These are phyloP conservation scores for Drosophila emarginata DNA, from an alignment of 2,888 invertebrate species.

Conservation along the genomic window DNA sequence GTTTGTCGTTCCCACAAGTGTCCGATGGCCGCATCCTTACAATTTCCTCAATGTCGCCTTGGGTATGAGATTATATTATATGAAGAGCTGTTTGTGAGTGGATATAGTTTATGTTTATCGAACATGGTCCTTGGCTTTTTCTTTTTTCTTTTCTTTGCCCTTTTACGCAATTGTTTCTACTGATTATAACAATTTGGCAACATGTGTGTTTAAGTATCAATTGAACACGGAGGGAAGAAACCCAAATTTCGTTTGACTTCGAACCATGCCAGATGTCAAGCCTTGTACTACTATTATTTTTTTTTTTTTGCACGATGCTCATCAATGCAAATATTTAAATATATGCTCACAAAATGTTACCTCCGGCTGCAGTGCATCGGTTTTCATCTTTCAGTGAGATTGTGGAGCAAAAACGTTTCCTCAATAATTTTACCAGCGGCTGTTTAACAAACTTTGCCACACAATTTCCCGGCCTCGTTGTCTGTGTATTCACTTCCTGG, in stretches of 20 bases:
- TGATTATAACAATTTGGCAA: constrained; percentile 37
- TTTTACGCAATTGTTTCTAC: constrained; percentile 48
- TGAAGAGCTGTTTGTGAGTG: not conserved
- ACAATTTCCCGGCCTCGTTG: constrained; percentile 13
- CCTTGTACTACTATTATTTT: not conserved
- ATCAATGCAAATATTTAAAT: constrained; percentile 4
- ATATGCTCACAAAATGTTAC: constrained; percentile 3
- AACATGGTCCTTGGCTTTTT: not conserved
- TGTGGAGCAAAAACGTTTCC: constrained; percentile 37
- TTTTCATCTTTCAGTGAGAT: constrained; percentile 9
- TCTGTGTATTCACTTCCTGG: constrained; percentile 13
- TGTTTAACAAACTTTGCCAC: constrained; percentile 50
- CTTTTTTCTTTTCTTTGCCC: constrained; percentile 6
- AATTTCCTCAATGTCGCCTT: constrained; percentile 6
- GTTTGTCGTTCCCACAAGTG: not conserved
- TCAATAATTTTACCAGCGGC: constrained; percentile 60
- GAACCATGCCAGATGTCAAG: not conserved
- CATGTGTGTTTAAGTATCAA: constrained; percentile 14
- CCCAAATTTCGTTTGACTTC: not conserved
- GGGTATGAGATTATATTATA: not conserved
- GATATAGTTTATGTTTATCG: not conserved
- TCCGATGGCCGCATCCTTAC: not conserved
- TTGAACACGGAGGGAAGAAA: not conserved
- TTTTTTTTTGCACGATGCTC: not conserved
- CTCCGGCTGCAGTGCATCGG: constrained; percentile 1